A percentile compares a stretch with the other conserved stretches of the same genome.
phyloP scores from a whole-genome alignment of 2,888 invertebrate species.

The Mythimna vitellina region DNA sequence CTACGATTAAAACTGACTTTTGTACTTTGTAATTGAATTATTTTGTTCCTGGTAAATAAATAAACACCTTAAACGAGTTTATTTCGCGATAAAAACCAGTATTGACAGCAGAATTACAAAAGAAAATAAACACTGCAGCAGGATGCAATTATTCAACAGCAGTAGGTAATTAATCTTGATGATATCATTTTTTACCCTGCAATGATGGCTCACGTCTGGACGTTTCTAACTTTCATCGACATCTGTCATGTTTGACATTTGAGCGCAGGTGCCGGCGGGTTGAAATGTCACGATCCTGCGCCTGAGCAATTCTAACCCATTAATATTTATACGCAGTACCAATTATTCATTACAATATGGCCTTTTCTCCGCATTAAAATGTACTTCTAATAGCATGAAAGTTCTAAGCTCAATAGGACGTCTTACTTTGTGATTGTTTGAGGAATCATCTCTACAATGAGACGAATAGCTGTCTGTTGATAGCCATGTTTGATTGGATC shows the following conservation, averaged over 20 bases:
- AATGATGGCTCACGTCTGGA: constrained; percentile 45
- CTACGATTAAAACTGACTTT: constrained; percentile 6
- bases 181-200: constrained; percentile 43
- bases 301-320: constrained; percentile 48
- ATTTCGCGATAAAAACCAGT: constrained; percentile 22
- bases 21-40: not conserved
- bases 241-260: constrained; percentile 67
- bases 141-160: constrained; percentile 55
- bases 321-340: constrained; percentile 61
- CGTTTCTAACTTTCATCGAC: constrained; percentile 61
- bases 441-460: constrained; percentile 26
- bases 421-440: constrained; percentile 31
- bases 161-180: constrained; percentile 52
- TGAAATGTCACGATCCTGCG: constrained; percentile 65
- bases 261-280: constrained; percentile 62
- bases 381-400: constrained; percentile 43
- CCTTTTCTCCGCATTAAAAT: constrained; percentile 56
- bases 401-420: constrained; percentile 36
- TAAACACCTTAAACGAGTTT: constrained; percentile 1
- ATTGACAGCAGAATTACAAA: constrained; percentile 30
- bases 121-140: constrained; percentile 37
- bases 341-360: constrained; percentile 60
- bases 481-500: constrained; percentile 23
- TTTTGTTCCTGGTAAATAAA: constrained; percentile 2
- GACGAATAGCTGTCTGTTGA: not conserved